Base-by-base conservation (phyloP, 1,140 invertebrate genomes). In the Drosophila setifemur region DNA sequence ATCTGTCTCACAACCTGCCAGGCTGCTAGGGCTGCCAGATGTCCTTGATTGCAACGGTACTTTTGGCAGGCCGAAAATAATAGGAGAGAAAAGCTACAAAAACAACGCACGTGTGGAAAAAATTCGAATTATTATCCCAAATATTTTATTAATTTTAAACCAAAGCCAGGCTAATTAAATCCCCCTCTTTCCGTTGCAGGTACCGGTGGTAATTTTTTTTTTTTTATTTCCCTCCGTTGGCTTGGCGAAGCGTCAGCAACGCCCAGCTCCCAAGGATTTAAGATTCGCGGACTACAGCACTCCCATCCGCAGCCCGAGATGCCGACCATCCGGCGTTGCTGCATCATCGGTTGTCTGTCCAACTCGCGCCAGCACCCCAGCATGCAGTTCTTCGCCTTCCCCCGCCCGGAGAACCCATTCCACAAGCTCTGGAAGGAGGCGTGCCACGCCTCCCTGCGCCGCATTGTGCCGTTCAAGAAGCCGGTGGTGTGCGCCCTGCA, bases 341-440 rank as follows among this genome's bases (percentile, higher is more conserved):
- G 88, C 52, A 90, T 90, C 40, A 75, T 89, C 33, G 88, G 88
- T 26, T 90, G 88, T 43, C 29, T 86, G 18, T 89, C 88, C 11
- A 90, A 90, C 47, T 90, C 88, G 6, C 48, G 88, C 1, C 88
- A 89, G 44, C 79, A 78, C 42, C 88, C 85, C 18, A 86, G 73
- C 42, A 76, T 90, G 58, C 88, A 90, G 63, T 90, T 90, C 68
- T 90, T 90, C 12, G 85, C 89, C 3, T 90, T 90, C 33, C 88
- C 88, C 1, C 63, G 81, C 1, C 88, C 88, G 0, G 88, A 90
- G 39, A 89, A 87, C 43, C 88, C 88, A 1, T 88, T 87, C 23
- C 81, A 83, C 28, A 83, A 85, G 45, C 44, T 89, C 3, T 90
- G 88, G 88, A 89, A 83, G 25, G 81, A 89, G 45, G 88, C 88